These are phyloP conservation scores for Florisuga fusca DNA, from an alignment of 2,797 vertebrate genomes.

Conservation along the genomic window DNA sequence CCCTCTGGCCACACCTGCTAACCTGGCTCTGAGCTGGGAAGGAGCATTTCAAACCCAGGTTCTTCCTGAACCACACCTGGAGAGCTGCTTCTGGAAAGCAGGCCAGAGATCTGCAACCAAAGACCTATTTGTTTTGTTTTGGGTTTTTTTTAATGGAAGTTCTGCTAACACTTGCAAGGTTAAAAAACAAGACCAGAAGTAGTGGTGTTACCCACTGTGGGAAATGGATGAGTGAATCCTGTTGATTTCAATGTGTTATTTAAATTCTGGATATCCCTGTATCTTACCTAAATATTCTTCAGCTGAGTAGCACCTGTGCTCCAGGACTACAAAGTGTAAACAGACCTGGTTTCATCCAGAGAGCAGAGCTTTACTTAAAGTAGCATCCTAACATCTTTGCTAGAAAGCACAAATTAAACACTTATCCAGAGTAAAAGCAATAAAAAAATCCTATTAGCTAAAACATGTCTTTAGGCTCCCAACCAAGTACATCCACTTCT, in stretches of 20 bases:
- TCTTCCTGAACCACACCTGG: not conserved
- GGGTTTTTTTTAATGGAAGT: not conserved
- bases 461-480: not conserved
- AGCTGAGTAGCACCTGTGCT: not conserved
- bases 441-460: not conserved
- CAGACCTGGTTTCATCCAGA: not conserved
- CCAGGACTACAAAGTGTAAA: not conserved
- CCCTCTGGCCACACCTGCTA: fast-evolving
- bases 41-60: not conserved
- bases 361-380: not conserved
- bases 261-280: not conserved
- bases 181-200: not conserved
- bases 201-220: not conserved
- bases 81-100: not conserved
- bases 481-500: not conserved
- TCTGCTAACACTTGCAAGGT: not conserved
- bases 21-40: not conserved
- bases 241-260: not conserved
- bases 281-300: not conserved
- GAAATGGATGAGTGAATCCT: not conserved
- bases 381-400: not conserved
- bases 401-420: not conserved
- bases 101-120: no score
- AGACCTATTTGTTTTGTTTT: no score
- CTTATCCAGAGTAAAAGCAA: not conserved